phyloP scores from a whole-genome alignment of 2,113 vertebrate genomes.

The Pangasianodon hypophthalmus region DNA sequence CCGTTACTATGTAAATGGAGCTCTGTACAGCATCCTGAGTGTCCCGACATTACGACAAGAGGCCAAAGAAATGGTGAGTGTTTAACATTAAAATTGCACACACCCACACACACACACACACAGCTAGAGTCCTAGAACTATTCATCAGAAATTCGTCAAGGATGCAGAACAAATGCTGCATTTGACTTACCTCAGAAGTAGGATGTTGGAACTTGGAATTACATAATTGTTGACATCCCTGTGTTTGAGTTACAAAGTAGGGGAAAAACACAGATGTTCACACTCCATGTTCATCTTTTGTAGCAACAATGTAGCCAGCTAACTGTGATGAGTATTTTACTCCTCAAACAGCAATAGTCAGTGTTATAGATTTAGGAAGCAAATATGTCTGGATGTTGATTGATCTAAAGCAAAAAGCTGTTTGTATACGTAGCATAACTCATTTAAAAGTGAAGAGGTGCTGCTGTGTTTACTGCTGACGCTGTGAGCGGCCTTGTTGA shows the following conservation, averaged over 20 bases:
- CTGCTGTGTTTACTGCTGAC: neutral
- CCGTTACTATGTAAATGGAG: conserved; percentile 90
- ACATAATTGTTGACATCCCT: neutral
- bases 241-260: neutral
- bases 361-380: too few species aligned
- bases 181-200: neutral
- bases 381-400: neutral
- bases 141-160: neutral
- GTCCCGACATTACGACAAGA: conserved; percentile 85
- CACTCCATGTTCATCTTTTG: too few species aligned
- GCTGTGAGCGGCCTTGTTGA: neutral
- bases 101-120: too few species aligned
- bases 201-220: neutral
- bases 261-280: neutral
- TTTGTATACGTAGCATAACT: neutral
- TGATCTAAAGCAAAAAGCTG: neutral
- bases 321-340: too few species aligned
- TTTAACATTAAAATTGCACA: neutral
- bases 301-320: too few species aligned
- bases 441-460: neutral
- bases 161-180: neutral
- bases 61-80: conserved; percentile 92
- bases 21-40: conserved; percentile 89
- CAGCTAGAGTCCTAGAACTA: too few species aligned
- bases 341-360: neutral